A percentile compares a stretch with the other conserved stretches of the same genome.
Evolutionary conservation across 23 tunicate genomes (phyloP).

Genomic region (Trididemnum miniatum): DNA sequence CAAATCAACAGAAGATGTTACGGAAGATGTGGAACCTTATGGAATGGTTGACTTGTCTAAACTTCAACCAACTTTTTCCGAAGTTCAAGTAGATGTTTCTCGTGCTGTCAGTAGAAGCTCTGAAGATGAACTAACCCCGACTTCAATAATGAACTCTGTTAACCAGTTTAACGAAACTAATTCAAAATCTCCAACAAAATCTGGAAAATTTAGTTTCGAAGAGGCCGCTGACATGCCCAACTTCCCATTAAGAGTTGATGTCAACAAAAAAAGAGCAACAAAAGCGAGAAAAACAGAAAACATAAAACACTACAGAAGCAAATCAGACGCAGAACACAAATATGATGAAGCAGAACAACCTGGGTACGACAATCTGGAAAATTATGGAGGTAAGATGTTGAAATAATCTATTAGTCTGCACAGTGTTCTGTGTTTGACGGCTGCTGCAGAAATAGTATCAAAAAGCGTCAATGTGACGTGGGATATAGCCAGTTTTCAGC

Average conservation of each 20-base stretch:
- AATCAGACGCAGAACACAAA: slow-evolving; percentile 18
- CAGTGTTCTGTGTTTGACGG: too few relatives aligned
- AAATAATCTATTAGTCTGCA: too few relatives aligned
- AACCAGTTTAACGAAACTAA: slow-evolving; percentile 47
- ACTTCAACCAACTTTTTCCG: slow-evolving; percentile 43
- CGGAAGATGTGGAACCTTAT: slow-evolving; percentile 70
- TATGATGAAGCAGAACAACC: slow-evolving; percentile 39
- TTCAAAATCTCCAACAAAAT: slow-evolving; percentile 5
- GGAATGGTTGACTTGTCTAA: slow-evolving; percentile 81
- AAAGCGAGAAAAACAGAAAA: background rate
- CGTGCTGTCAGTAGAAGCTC: background rate
- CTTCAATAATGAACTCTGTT: slow-evolving; percentile 56
- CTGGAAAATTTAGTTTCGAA: slow-evolving; percentile 6
- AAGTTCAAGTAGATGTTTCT: background rate
- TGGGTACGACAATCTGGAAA: slow-evolving; percentile 77
- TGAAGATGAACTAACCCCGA: slow-evolving; percentile 46
- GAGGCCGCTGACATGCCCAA: slow-evolving; percentile 43
- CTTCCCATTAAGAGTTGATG: slow-evolving; percentile 43
- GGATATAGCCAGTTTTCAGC: too few relatives aligned
- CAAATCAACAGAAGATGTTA: background rate
- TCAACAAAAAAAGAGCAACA: background rate
- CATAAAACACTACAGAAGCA: slow-evolving; percentile 14
- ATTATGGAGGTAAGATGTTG: slow-evolving; percentile 62
- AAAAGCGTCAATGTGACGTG: too few relatives aligned
- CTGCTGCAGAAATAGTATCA: too few relatives aligned